Percentiles rank a stretch among this genome's conserved stretches.
phyloP scores from a whole-genome alignment of 2,113 vertebrate genomes.

The Corythornis madagascariensis region DNA sequence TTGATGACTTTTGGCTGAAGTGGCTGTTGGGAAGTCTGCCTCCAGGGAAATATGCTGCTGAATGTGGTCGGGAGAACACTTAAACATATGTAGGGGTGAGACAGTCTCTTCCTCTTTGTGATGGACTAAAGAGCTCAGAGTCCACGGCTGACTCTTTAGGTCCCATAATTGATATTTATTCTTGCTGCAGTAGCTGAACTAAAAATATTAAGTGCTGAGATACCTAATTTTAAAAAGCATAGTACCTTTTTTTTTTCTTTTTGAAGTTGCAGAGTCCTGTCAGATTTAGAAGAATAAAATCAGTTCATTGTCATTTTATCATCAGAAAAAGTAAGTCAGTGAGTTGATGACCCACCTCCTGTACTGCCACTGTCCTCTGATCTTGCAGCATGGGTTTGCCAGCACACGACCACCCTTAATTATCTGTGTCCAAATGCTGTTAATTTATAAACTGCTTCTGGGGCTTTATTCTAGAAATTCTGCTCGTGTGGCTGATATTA shows the following conservation, averaged over 20 bases:
- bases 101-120: background rate
- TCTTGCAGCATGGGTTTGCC: background rate
- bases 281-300: constrained; percentile 19
- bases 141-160: background rate
- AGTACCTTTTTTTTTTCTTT: background rate
- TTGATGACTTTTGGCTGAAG: constrained; percentile 24
- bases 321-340: background rate
- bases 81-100: constrained; percentile 11
- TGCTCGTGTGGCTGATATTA: background rate
- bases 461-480: background rate
- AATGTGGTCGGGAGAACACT: constrained; percentile 20
- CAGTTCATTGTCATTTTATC: background rate
- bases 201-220: constrained; percentile 12
- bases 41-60: background rate
- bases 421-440: background rate
- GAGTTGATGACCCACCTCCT: background rate
- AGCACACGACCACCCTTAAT: background rate
- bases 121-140: constrained; percentile 24
- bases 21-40: background rate
- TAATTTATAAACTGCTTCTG: background rate
- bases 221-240: background rate
- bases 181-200: background rate
- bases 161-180: constrained; percentile 2
- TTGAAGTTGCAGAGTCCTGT: background rate
- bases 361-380: background rate